Percentiles rank a stretch among this genome's conserved stretches.
These are phyloP conservation scores for Gastrophysa polygoni DNA, from an alignment of 2,888 invertebrate species.

Conservation along the genomic window DNA sequence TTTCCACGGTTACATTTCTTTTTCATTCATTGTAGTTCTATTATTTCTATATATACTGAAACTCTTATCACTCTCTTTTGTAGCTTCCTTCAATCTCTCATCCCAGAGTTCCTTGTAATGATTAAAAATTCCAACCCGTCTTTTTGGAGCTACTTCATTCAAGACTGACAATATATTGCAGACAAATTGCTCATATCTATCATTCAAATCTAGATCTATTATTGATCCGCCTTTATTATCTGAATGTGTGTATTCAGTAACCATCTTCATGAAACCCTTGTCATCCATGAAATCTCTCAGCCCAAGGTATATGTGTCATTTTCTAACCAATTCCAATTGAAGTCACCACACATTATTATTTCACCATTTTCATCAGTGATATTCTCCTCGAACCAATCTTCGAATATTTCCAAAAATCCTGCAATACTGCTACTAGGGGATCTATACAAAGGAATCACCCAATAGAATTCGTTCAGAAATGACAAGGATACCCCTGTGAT, in stretches of 20 bases:
- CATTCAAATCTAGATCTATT: background rate
- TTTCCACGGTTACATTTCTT: background rate
- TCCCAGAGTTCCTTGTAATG: constrained; percentile 1
- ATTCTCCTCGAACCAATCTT: too few relatives aligned
- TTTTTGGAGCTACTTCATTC: constrained; percentile 2
- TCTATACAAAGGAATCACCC: too few relatives aligned
- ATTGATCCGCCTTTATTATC: background rate
- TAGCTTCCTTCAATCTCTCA: background rate
- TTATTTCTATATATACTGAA: constrained; percentile 2
- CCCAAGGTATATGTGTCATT: background rate
- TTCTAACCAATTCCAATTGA: constrained; percentile 1
- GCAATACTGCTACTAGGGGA: too few relatives aligned
- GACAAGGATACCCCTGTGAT: too few relatives aligned
- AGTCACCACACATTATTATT: too few relatives aligned
- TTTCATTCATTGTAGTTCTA: background rate
- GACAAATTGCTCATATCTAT: constrained; percentile 4
- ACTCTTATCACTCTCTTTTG: constrained; percentile 3
- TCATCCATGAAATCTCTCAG: background rate
- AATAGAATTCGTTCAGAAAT: too few relatives aligned
- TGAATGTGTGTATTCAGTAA: background rate
- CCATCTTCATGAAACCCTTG: background rate
- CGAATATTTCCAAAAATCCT: too few relatives aligned
- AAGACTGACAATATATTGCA: background rate
- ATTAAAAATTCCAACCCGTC: background rate
- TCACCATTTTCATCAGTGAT: too few relatives aligned